Evolutionary conservation across 1,140 invertebrate species (phyloP).

Genomic region (Diachasmimorpha longicaudata): DNA sequence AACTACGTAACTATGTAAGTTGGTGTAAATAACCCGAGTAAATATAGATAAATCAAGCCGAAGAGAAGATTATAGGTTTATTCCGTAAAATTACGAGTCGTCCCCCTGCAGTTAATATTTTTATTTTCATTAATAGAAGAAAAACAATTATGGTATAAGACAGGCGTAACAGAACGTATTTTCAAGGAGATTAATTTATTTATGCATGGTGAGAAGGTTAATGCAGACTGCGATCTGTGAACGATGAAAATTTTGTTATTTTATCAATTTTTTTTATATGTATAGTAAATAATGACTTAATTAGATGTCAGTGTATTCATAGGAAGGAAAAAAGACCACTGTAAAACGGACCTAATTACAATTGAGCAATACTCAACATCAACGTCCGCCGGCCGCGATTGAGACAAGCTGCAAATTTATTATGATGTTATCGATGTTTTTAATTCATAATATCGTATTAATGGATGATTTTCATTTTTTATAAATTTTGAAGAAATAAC

Average conservation of each 20-base stretch:
- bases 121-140: not conserved
- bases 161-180: not conserved
- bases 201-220: not conserved
- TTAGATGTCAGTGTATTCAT: slow-evolving; percentile 14
- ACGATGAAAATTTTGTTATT: not conserved
- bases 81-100: not conserved
- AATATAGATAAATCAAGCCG: slow-evolving; percentile 31
- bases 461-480: not conserved
- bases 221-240: not conserved
- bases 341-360: slow-evolving; percentile 14
- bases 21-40: slow-evolving; percentile 56
- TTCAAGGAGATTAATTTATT: not conserved
- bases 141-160: not conserved
- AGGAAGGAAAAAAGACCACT: not conserved
- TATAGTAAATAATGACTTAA: not conserved
- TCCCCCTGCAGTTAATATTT: not conserved
- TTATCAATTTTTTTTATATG: not conserved
- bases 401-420: not conserved
- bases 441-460: not conserved
- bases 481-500: not conserved
- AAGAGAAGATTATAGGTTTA: slow-evolving; percentile 19
- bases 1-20: slow-evolving; percentile 48
- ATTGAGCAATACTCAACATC: slow-evolving; percentile 10
- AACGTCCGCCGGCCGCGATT: not conserved
- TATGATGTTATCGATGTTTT: not conserved